These are phyloP conservation scores for Prionailurus viverrinus DNA, from an alignment of 2,113 vertebrate genomes.

Conservation along the genomic window DNA sequence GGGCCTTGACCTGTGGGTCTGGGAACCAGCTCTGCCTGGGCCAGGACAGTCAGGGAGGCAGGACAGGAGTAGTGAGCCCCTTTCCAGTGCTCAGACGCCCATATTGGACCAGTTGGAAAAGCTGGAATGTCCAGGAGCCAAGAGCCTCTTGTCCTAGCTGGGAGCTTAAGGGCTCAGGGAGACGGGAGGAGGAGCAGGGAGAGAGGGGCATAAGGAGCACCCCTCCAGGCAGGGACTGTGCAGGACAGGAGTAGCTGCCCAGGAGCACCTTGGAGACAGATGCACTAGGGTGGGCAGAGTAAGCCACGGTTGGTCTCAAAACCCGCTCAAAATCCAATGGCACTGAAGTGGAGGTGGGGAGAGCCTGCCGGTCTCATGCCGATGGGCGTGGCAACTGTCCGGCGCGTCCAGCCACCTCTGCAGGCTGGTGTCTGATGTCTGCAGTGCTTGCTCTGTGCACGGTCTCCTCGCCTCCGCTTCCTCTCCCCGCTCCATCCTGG, in stretches of 20 bases:
- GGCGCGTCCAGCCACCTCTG: neutral
- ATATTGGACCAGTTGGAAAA: neutral
- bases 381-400: no score
- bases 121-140: neutral
- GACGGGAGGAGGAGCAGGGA: neutral
- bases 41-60: neutral
- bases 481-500: neutral
- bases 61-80: neutral
- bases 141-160: neutral
- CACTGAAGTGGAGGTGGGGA: neutral
- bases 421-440: accelerated
- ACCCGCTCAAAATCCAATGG: neutral
- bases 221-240: neutral
- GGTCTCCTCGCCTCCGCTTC: neutral
- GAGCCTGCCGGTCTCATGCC: accelerated
- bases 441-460: accelerated
- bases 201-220: neutral
- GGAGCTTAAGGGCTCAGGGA: neutral
- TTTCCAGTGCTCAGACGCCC: neutral
- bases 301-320: neutral
- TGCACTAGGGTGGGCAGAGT: neutral
- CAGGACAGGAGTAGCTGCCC: neutral
- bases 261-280: neutral
- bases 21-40: neutral
- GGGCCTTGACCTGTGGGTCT: neutral